Conservation (phyloP, 2,113 vertebrate species). For the Archilochus colubris region DNA sequence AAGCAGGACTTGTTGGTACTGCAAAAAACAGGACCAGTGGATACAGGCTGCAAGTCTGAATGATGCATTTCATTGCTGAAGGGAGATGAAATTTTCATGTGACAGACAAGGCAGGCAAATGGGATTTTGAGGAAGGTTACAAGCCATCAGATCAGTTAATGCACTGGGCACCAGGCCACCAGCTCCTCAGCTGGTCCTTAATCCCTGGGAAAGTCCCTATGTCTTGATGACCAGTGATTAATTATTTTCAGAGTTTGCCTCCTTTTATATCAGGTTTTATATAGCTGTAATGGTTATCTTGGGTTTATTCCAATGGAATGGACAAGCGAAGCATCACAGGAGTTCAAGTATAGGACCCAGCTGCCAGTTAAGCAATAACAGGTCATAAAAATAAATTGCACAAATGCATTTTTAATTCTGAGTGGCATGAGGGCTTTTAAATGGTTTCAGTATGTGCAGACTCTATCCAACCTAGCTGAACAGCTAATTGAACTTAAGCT, state of each 20-base stretch:
- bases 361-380: constrained; percentile 59
- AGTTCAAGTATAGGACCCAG: constrained; percentile 49
- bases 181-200: constrained; percentile 6
- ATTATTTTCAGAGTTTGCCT: constrained; percentile 63
- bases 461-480: background rate
- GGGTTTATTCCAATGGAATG: constrained; percentile 14
- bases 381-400: constrained; percentile 67
- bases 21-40: background rate
- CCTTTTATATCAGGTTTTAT: constrained; percentile 31
- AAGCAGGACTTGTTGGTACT: background rate
- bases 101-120: constrained; percentile 6
- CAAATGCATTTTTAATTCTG: constrained; percentile 68
- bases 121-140: constrained; percentile 7
- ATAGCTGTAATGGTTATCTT: constrained; percentile 22
- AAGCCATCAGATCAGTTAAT: constrained; percentile 46
- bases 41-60: background rate
- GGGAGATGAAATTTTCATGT: background rate
- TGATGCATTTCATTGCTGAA: constrained; percentile 16
- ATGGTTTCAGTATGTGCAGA: background rate
- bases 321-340: constrained; percentile 1
- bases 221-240: constrained; percentile 52
- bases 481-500: background rate
- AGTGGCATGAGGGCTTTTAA: constrained; percentile 34
- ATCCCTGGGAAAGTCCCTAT: constrained; percentile 39
- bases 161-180: constrained; percentile 45